Conservation (phyloP, 2,888 invertebrate genomes). For the Drosophila mercatorum region DNA sequence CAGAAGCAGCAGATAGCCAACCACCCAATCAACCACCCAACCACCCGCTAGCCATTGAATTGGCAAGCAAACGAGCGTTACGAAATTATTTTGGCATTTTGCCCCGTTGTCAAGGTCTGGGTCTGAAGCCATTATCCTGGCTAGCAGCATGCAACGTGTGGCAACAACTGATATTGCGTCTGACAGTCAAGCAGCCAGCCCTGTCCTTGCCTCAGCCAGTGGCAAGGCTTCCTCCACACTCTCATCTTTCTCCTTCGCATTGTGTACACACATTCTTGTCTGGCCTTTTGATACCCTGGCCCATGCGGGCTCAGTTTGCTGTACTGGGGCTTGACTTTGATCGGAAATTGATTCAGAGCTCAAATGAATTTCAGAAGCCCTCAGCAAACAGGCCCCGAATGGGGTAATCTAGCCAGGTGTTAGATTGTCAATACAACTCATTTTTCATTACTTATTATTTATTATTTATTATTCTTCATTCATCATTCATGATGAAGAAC, state of each 20-base stretch:
- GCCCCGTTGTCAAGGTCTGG: slow-evolving; percentile 60
- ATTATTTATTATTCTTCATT: neutral
- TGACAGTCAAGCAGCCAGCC: slow-evolving; percentile 17
- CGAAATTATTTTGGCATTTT: slow-evolving; percentile 68
- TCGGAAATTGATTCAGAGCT: neutral
- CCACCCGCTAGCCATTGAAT: slow-evolving; percentile 2
- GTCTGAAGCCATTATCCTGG: slow-evolving; percentile 33
- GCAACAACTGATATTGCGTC: slow-evolving; percentile 13
- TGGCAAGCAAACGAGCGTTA: slow-evolving; percentile 56
- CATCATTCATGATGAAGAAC: neutral
- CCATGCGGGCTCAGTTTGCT: neutral
- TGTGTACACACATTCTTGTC: neutral
- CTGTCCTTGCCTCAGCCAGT: neutral
- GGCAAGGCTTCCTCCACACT: neutral
- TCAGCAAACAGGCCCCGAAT: neutral
- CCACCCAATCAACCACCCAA: neutral
- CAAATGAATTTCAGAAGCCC: neutral
- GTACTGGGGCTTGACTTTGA: neutral
- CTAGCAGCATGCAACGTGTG: slow-evolving; percentile 27
- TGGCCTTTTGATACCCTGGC: neutral
- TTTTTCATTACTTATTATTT: neutral
- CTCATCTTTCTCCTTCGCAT: neutral
- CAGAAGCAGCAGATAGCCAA: slow-evolving; percentile 9
- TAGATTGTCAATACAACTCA: neutral
- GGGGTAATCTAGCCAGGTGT: neutral